Conservation (phyloP, 2,797 vertebrate species). For the Micromesistius poutassou region DNA sequence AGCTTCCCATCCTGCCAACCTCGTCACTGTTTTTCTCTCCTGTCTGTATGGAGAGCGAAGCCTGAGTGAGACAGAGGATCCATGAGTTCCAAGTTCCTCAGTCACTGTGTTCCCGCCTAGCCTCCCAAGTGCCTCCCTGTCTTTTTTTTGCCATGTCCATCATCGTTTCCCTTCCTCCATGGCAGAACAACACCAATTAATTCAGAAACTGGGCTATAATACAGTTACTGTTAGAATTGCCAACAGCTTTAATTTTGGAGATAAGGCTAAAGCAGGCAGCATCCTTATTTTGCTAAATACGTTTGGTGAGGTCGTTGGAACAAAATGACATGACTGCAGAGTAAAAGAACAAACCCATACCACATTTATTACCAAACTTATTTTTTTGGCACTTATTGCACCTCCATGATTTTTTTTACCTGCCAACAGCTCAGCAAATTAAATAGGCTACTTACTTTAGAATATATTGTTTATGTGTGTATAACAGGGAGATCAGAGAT, state of each 20-base stretch:
- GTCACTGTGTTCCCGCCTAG: constrained; percentile 23
- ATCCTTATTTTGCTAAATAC: neutral
- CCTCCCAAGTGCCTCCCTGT: constrained; percentile 31
- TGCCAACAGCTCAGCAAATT: no score
- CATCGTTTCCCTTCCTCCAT: constrained; percentile 18
- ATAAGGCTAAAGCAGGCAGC: neutral
- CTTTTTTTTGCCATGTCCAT: constrained; percentile 30
- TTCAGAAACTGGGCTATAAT: constrained; percentile 3
- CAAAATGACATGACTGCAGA: neutral
- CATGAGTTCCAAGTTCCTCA: constrained; percentile 32
- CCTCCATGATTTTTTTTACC: no score
- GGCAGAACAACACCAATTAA: constrained; percentile 18
- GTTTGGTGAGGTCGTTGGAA: no score
- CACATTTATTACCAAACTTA: neutral
- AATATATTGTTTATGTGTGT: no score
- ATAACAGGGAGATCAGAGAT: no score
- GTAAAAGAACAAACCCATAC: neutral
- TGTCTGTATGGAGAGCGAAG: constrained; percentile 35
- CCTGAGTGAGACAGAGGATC: constrained; percentile 41
- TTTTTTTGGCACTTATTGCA: neutral
- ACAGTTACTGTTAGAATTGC: neutral
- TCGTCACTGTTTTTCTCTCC: constrained; percentile 36
- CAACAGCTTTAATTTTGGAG: neutral
- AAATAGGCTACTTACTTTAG: no score
- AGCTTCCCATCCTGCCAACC: constrained; percentile 46